Evolutionary conservation across 1,140 invertebrate species (phyloP), one percentile per base, ranked within the genome.

Genomic region (Drosophila simulans): DNA sequence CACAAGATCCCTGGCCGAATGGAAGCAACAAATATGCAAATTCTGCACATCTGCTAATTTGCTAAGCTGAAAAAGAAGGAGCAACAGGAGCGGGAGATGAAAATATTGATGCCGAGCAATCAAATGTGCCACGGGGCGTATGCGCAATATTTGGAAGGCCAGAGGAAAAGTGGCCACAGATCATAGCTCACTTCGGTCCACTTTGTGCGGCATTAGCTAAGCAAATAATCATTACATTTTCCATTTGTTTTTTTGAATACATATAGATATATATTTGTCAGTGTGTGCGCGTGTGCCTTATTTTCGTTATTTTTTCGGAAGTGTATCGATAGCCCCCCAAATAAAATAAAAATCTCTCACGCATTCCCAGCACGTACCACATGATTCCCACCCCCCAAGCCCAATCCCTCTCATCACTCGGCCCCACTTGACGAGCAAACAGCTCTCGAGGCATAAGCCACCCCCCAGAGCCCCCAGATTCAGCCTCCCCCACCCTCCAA

Each of bases 211-310:
- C 80, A 88, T 88, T 88, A 88, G 84, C 84, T 88, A 89, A 89
- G 76, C 84, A 89, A 89, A 88, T 88, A 88, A 88, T 88, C 84
- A 88, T 88, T 88, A 89, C 84, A 89, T 88, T 88, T 89, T 88
- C 84, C 84, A 88, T 85, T 85, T 85, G 81, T 85, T 85, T 83
- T 83, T 83, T 83, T 65, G 46, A 68, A 65, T 65, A 68, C 46
- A 68, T 49, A 68, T 35, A 62, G 31, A 62, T 20, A 27, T 64
- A n/a, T 64, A 48, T 40, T 45, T 34, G n/a, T n/a, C n/a, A n/a
- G n/a, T n/a, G n/a, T n/a, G 59, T 45, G 55, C 27, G 63, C 25
- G 27, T 40, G 13, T 65, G 45, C 46, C 15, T 60, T 59, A 54
- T 53, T 49, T 53, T 46, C 17, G 12, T 43, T 39, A 13, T 39